Conservation (phyloP, 2,888 invertebrate genomes). For the Caenorhabditis sp. region DNA sequence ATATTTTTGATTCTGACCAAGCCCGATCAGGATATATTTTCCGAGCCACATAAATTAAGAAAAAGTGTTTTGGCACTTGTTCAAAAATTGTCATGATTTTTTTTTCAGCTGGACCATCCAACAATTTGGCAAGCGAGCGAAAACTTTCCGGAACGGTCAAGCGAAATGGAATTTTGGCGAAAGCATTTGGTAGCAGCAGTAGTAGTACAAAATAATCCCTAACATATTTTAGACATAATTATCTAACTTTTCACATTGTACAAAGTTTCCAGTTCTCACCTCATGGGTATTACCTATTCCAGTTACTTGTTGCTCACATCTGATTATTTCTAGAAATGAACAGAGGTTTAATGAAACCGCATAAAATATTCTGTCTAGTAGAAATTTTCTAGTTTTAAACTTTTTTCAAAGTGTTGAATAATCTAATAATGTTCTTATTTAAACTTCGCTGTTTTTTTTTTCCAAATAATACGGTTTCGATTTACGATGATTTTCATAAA, state of each 20-base stretch:
- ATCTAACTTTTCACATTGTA: neutral
- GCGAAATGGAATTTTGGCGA: constrained; percentile 36
- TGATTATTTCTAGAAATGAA: neutral
- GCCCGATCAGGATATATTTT: too few relatives aligned
- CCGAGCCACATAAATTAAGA: too few relatives aligned
- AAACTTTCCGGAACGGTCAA: constrained; percentile 52
- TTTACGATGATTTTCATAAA: neutral
- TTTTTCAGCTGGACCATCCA: constrained; percentile 32
- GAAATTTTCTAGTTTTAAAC: too few relatives aligned
- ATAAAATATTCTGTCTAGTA: too few relatives aligned
- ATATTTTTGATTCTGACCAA: too few relatives aligned
- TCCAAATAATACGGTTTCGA: too few relatives aligned
- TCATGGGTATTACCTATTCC: neutral
- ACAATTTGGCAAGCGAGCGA: constrained; percentile 24
- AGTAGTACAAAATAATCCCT: neutral
- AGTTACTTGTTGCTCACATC: neutral
- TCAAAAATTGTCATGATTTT: too few relatives aligned
- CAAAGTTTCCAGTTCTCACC: neutral
- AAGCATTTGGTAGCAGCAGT: constrained; percentile 26
- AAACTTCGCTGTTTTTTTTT: too few relatives aligned
- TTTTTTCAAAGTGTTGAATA: too few relatives aligned
- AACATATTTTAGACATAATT: neutral
- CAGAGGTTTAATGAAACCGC: too few relatives aligned
- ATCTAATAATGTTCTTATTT: too few relatives aligned
- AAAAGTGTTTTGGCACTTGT: too few relatives aligned